Base-by-base conservation (phyloP, 2,113 vertebrate species). In the Laterallus jamaicensis region DNA sequence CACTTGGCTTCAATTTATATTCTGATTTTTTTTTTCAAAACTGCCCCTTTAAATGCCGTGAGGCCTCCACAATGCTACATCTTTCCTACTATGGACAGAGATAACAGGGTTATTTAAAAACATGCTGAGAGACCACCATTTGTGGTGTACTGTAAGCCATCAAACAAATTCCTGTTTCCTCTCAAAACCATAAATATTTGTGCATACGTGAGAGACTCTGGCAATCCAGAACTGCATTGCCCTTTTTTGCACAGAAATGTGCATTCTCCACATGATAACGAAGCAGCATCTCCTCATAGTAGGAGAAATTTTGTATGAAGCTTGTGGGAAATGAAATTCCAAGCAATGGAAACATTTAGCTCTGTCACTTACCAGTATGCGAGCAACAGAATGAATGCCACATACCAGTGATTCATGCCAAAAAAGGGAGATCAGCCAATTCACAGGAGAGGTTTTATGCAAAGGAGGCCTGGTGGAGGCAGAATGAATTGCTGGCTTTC, bases 401-500 rank as follows among this genome's bases (percentile, higher is more conserved):
- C 76, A 92, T 93, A 66, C 49, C 77, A 91, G 74, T 15, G 11
- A 42, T 87, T 86, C 31, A 62, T 93, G 80, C 77, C 80, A 90
- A 47, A 96, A 90, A 81, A 31, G 40, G 75, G 18, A 93, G 86
- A 76, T 88, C 32, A 92, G 86, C 92, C 92, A 95, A 62, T 90
- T 95, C 92, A 82, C 83, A 85, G 83, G 82, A 91, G 88, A 88
- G 66, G 13, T 71, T 96, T 96, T 79, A 87, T 81, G 93, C n/a
- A 62, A 94, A 93, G 69, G 83, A 82, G 39, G 83, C 49, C 82
- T 92, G 77, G 66, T 86, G 66, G 83, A 88, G 66, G 91, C 93
- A 94, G 81, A 88, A 91, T 55, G 74, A 84, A 58, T 58, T 76
- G 60, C 82, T 97, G 96, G 76, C 90, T 96, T 94, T 96, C 92